Base-by-base conservation (phyloP, 2,113 vertebrate genomes). In the Bagarius yarrelli region DNA sequence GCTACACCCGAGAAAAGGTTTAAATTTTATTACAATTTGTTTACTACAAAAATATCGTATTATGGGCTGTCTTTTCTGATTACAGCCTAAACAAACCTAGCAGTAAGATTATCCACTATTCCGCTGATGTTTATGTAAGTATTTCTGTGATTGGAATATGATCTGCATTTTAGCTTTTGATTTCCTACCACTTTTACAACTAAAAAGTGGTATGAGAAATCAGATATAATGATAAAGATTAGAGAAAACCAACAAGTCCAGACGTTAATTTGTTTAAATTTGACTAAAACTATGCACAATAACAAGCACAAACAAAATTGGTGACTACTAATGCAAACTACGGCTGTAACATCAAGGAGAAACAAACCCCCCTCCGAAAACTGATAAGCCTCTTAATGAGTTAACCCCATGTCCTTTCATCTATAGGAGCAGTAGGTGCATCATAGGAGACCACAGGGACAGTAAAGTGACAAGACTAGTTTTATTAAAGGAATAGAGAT, bases 391-490 rank as follows among this genome's bases (percentile, higher is more conserved):
- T 56, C 50, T 52, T 19, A 79, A 76, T 32, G 13, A 82, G 23
- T 76, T 76, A 70, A 72, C 52, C 57, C 63, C 23, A 60, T 8
- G n/a, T 53, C 56, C 73, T 81, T 84, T 78, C 63, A 73, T 88
- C 88, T 11, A 60, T 79, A 67, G 61, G 55, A 84, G 52, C 16
- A 66, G 67, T 63, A 63, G 60, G 57, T 79, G 55, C 77, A 75
- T 84, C 27, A 71, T 77, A 69, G 66, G 80, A 76, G 85, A 23
- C 72, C 3, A 32, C 14, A 47, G 63, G 59, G 89, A 86, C 86
- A 90, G 91, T 93, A 89, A 88, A 87, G 76, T 85, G 77, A 89
- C 90, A 84, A 84, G 79, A 81, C 84, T 88, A 82, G 83, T 61
- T 90, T 88, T 14, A 40, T 44, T 56, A 84, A 79, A 83, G 15